Conservation (phyloP, 2,113 vertebrate genomes). For the Aspiorhynchus laticeps region DNA sequence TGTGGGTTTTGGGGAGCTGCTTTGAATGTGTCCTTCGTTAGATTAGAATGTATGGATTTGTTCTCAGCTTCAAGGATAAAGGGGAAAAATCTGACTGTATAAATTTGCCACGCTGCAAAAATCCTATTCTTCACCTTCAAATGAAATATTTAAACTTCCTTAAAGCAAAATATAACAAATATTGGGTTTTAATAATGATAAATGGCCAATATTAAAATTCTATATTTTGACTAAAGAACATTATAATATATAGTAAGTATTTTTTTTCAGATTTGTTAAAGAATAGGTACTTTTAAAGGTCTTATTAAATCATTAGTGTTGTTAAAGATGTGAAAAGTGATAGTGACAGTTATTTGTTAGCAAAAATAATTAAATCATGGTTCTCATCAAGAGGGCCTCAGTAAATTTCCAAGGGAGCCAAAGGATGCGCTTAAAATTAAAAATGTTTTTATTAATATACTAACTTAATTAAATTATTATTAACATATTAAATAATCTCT, state of each 20-base stretch:
- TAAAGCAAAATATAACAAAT: background rate
- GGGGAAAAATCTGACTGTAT: conserved; percentile 9
- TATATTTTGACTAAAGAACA: background rate
- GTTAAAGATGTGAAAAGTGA: background rate
- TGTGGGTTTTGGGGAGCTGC: conserved; percentile 86
- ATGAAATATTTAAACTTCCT: background rate
- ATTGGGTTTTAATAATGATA: background rate
- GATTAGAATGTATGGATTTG: conserved; percentile 89
- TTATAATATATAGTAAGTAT: background rate
- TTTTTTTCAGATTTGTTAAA: background rate
- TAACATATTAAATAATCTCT: background rate
- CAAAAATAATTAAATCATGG: background rate
- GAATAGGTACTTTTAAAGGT: background rate
- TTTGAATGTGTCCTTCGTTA: conserved; percentile 86
- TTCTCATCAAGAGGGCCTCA: background rate
- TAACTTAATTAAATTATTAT: background rate
- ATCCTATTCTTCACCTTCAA: background rate
- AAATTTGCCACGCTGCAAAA: conserved; percentile 2
- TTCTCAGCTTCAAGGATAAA: conserved; percentile 22
- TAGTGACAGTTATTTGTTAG: background rate
- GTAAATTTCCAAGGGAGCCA: background rate
- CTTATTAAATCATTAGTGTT: background rate
- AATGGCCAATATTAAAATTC: background rate
- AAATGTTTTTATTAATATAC: background rate
- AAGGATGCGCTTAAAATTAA: background rate